A percentile compares a stretch with the other conserved stretches of the same genome.
Evolutionary conservation across 1,140 invertebrate species (phyloP).

Genomic region (Eueides isabella): DNA sequence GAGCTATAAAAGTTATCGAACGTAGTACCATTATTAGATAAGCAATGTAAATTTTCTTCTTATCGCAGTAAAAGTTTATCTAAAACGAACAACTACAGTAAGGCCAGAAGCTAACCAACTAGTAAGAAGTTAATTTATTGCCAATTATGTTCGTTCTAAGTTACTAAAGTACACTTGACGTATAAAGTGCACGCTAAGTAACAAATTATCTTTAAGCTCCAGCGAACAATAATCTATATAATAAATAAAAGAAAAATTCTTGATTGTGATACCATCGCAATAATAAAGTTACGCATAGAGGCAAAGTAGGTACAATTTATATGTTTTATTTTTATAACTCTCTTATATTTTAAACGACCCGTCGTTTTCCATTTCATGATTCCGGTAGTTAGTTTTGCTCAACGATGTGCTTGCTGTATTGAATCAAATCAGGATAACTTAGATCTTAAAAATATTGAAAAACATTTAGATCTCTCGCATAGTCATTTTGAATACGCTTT

Average conservation of each 20-base stretch:
- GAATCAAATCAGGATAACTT: too few relatives aligned
- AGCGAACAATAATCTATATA: neutral
- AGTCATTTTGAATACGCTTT: neutral
- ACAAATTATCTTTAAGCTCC: slow-evolving; percentile 24
- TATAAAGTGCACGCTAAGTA: slow-evolving; percentile 35
- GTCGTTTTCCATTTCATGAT: neutral
- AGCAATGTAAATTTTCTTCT: slow-evolving; percentile 36
- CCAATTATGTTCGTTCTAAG: slow-evolving; percentile 72
- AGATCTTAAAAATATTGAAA: too few relatives aligned
- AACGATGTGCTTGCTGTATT: too few relatives aligned
- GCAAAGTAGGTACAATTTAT: neutral
- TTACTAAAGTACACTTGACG: slow-evolving; percentile 57
- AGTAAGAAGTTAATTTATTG: slow-evolving; percentile 73
- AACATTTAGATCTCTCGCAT: too few relatives aligned
- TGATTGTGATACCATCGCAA: neutral
- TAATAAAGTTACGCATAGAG: neutral
- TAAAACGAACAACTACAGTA: slow-evolving; percentile 30
- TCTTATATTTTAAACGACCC: neutral
- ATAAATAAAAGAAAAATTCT: neutral
- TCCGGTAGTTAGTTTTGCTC: too few relatives aligned
- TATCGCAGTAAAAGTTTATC: slow-evolving; percentile 35
- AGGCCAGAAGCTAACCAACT: slow-evolving; percentile 61
- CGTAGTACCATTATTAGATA: slow-evolving; percentile 16
- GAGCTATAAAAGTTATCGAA: slow-evolving; percentile 22
- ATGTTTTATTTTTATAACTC: neutral